Base-by-base conservation (phyloP, 2,113 vertebrate genomes). In the Cricetomys ansorgei region DNA sequence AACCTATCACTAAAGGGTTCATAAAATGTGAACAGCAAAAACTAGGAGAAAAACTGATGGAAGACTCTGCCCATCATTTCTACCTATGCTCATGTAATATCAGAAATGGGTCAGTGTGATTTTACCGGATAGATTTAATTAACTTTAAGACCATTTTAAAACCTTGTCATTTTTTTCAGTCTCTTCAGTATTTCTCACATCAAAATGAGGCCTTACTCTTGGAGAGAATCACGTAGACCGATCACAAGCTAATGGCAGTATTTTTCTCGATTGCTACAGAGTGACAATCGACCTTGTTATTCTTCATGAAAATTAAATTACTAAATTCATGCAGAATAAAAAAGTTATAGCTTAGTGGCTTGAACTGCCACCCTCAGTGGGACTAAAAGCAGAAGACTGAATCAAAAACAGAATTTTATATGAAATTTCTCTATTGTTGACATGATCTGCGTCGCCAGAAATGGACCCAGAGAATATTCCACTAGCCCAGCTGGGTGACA, bases 121-220 rank as follows among this genome's bases (percentile, higher is more conserved):
- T 77, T 64, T 92, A 87, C 62, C 25, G 73, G 48, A 83, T 45
- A 95, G 50, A 91, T 69, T 93, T 48, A 84, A 91, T 91, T 86
- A 94, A 64, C 55, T 95, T 89, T 88, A 93, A 64, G 65, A 75
- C 25, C 15, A 91, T 70, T 97, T 80, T 67, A 96, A 97, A 96
- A 89, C 43, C 31, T 64, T 70, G 29, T 96, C 43, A 75, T 92
- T 96, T 91, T 90, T 80, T 88, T 48, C 64, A 94, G 91, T 84
- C 45, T 92, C 76, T 92, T 92, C 11, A 57, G 57, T 95, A 90
- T 64, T 89, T 75, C 88, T 95, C 89, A 94, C 67, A 94, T 53
- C 67, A 94, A 76, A 96, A 96, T 76, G 85, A 96, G 69, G 3
- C 77, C 73, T 95, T 48, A 95, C n/a, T 80, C 55, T 92, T 48